Base-by-base conservation (phyloP, 2,888 invertebrate genomes). In the Heliconius hortense region DNA sequence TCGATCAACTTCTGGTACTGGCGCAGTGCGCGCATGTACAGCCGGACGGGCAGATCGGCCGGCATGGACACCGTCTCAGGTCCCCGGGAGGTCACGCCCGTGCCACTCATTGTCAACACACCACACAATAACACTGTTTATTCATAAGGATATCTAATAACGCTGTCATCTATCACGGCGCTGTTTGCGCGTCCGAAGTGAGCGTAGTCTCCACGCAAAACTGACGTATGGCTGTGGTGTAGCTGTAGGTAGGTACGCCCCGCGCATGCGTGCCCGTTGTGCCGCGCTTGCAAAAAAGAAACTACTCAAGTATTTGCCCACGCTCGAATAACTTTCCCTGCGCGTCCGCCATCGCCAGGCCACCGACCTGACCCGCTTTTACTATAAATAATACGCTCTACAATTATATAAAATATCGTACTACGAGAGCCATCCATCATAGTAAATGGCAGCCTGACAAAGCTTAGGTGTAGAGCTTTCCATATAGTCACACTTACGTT, bases 1-100 rank as follows among this genome's bases (percentile, higher is more conserved):
- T 95, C 95, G 80, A 95, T 89, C 77, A 95, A 91, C 86, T 95
- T 95, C 84, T 95, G 95, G 85, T 95, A 95, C 86, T 95, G 95
- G 77, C 95, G 94, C 48, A 95, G 94, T 78, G 95, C 95, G 80
- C 95, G 90, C 83, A 95, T 87, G 86, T 94, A 95, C 75, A 95
- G 88, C 78, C 95, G 89, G 82, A 94, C 94, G 66, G 95, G 90
- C 74, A 92, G 85, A 76, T 90, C 90, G 31, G 84, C 80, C 68
- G 91, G 87, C 80, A 89, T 81, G 76, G 88, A 83, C 71, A 86
- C 85, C 74, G 88, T 82, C 81, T 89, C 88, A 80, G 85, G 81
- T 78, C 84, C 82, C 80, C 92, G 86, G 86, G 92, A 88, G 82
- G 92, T 89, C 81, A 92, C 88, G 82, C 90, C 91, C 81, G 91